These are phyloP conservation scores for Nestor notabilis DNA, from an alignment of 2,113 vertebrate species.

Conservation along the genomic window DNA sequence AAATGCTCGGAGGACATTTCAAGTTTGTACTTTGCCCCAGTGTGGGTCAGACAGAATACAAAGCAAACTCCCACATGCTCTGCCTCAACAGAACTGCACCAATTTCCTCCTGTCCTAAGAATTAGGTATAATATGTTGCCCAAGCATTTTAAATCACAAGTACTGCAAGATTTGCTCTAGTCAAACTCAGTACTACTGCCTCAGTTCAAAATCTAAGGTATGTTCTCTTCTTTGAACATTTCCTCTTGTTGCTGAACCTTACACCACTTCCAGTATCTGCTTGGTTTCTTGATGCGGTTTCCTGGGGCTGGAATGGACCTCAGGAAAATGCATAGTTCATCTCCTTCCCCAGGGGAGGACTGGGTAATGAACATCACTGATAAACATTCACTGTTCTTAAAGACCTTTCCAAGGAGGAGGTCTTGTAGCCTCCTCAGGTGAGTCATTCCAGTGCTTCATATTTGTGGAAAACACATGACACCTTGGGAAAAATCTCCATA, in stretches of 20 bases:
- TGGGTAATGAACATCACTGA: not conserved
- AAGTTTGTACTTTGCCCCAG: not conserved
- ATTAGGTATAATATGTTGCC: not conserved
- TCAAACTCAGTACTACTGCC: not conserved
- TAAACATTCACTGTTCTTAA: not conserved
- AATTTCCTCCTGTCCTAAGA: not conserved
- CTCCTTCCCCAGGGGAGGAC: not conserved
- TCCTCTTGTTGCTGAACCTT: not conserved
- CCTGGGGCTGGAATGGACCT: not conserved
- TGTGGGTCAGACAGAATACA: not conserved
- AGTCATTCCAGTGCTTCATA: not conserved
- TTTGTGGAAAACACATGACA: not conserved
- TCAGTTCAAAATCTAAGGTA: not conserved
- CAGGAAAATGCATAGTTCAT: not conserved
- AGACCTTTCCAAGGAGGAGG: not conserved
- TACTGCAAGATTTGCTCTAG: not conserved
- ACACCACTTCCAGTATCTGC: not conserved
- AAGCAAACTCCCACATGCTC: not conserved
- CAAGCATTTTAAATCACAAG: not conserved
- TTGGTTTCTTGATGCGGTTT: not conserved
- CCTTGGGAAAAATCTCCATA: not conserved
- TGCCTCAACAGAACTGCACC: not conserved
- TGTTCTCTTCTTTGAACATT: not conserved
- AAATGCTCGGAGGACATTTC: not conserved
- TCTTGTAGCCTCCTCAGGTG: not conserved